Conservation (phyloP, 2,797 vertebrate species). For the Zenarchopterus dispar region DNA sequence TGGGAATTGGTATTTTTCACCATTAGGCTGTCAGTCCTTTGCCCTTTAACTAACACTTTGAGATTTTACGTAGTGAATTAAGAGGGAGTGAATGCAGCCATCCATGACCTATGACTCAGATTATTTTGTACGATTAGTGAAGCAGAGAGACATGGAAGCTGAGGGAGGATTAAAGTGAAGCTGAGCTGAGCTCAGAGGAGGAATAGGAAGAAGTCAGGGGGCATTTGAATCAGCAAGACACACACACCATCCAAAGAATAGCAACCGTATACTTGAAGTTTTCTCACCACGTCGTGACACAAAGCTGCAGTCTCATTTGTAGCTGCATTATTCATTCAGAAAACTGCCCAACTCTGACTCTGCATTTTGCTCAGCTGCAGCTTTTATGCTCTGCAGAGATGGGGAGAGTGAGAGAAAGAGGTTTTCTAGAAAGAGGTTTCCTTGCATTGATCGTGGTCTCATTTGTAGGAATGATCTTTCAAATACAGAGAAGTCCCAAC, state of each 20-base stretch:
- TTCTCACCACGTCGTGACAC: conserved; percentile 30
- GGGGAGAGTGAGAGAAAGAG: conserved; percentile 24
- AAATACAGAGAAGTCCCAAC: conserved; percentile 3
- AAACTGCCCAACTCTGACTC: conserved; percentile 71
- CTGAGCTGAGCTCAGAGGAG: conserved; percentile 13
- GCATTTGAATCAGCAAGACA: conserved; percentile 15
- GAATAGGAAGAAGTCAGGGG: conserved; percentile 36
- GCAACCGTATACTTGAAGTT: conserved; percentile 3
- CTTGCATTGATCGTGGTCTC: conserved; percentile 10
- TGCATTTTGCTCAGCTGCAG: conserved; percentile 77
- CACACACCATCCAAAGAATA: rapidly evolving
- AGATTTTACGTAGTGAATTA: conserved; percentile 29
- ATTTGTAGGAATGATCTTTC: conserved; percentile 3
- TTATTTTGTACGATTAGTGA: conserved; percentile 43
- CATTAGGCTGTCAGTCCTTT: conserved; percentile 3
- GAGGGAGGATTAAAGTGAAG: conserved; percentile 34
- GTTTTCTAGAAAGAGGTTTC: conserved; percentile 44
- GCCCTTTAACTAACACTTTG: conserved; percentile 9
- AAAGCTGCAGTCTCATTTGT: conserved; percentile 67
- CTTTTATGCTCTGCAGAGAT: conserved; percentile 65
- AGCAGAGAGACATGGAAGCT: conserved; percentile 4
- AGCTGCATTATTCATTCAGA: conserved; percentile 79
- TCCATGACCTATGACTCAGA: conserved; percentile 46
- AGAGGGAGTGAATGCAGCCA: conserved; percentile 42
- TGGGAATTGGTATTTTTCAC: conserved; percentile 2